Percentiles rank a stretch among this genome's conserved stretches.
phyloP scores from a whole-genome alignment of 2,113 vertebrate species.

The Boleophthalmus pectinirostris region DNA sequence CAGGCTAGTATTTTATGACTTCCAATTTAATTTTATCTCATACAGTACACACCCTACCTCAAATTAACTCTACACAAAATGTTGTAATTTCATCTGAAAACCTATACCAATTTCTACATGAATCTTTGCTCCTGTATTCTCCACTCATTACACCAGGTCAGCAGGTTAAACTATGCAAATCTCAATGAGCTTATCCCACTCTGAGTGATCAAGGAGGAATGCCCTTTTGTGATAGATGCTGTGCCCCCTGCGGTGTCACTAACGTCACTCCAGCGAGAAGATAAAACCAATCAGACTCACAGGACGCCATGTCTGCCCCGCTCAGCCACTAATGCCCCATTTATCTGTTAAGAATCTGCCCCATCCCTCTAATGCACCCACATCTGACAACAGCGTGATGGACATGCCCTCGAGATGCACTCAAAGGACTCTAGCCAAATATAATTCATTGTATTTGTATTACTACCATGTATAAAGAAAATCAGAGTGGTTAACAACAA shows the following conservation, averaged over 20 bases:
- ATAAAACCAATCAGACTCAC: not conserved
- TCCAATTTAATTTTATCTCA: no score
- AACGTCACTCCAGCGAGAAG: slow-evolving; percentile 6
- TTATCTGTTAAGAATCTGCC: slow-evolving; percentile 2
- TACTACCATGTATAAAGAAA: not conserved
- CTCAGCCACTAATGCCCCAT: not conserved
- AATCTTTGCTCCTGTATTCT: no score
- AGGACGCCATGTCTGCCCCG: not conserved
- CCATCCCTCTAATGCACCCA: not conserved
- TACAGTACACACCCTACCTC: no score
- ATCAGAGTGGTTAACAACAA: not conserved
- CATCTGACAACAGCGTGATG: slow-evolving; percentile 6
- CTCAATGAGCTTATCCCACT: not conserved
- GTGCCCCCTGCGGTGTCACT: not conserved
- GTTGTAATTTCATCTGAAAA: no score
- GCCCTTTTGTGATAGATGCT: not conserved
- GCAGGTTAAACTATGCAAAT: slow-evolving; percentile 7
- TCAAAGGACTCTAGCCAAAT: not conserved
- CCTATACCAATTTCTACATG: no score
- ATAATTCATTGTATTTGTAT: not conserved
- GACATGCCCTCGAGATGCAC: slow-evolving; percentile 10
- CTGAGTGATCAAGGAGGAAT: not conserved
- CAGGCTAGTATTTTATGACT: no score
- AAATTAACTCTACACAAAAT: no score
- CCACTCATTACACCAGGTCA: no score